phyloP scores from a whole-genome alignment of 2,888 invertebrate genomes.

The Megaustenia siamemsis region DNA sequence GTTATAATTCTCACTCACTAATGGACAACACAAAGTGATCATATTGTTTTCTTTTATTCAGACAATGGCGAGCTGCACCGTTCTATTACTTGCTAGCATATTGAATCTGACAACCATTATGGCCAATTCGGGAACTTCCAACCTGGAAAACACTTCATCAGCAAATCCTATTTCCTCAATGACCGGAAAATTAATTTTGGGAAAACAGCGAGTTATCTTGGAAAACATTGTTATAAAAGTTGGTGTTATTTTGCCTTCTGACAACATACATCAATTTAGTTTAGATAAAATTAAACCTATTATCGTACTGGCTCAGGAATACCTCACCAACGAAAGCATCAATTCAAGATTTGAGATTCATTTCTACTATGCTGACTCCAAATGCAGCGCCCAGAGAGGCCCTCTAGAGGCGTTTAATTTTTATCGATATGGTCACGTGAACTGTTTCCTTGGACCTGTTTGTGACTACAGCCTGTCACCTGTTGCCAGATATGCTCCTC shows the following conservation, averaged over 20 bases:
- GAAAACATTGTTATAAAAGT: slow-evolving; percentile 58
- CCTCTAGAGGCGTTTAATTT: slow-evolving; percentile 74
- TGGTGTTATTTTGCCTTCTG: slow-evolving; percentile 60
- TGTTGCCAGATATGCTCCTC: slow-evolving; percentile 91
- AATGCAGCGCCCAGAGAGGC: slow-evolving; percentile 58
- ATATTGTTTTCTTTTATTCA: neutral
- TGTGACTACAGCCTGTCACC: slow-evolving; percentile 88
- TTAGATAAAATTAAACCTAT: slow-evolving; percentile 66
- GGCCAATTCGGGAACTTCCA: no score
- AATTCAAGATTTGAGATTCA: slow-evolving; percentile 44
- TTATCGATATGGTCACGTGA: slow-evolving; percentile 62
- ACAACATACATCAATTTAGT: slow-evolving; percentile 56
- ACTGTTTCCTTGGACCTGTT: slow-evolving; percentile 76
- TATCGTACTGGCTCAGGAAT: slow-evolving; percentile 63
- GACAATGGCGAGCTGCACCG: neutral
- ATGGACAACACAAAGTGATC: neutral
- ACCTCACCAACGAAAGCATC: slow-evolving; percentile 14
- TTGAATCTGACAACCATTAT: neutral
- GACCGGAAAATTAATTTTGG: neutral
- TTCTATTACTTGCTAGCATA: neutral
- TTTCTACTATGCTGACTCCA: slow-evolving; percentile 58
- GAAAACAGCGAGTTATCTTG: slow-evolving; percentile 44
- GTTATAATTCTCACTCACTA: no score
- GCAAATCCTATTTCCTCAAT: neutral
- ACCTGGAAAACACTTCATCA: neutral